Conservation (phyloP, 2,797 vertebrate species). For the Octomys mimax region DNA sequence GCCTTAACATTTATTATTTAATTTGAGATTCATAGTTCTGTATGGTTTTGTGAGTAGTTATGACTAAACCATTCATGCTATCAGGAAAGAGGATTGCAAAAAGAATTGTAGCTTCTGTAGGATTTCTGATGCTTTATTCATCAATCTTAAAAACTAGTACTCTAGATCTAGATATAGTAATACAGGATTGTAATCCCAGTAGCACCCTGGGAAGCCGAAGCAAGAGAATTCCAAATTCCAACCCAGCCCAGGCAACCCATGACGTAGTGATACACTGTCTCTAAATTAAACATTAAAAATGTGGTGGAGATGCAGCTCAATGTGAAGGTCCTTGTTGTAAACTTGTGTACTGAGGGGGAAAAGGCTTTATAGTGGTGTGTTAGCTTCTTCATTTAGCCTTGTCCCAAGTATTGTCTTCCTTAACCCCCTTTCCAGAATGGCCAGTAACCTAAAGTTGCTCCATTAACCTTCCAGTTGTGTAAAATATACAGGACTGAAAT, state of each 20-base stretch:
- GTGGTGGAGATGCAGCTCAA: neutral
- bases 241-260: neutral
- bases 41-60: neutral
- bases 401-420: neutral
- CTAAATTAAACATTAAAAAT: neutral
- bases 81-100: neutral
- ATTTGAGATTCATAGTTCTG: neutral
- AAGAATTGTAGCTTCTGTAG: neutral
- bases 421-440: neutral
- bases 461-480: neutral
- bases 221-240: neutral
- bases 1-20: neutral
- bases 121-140: neutral
- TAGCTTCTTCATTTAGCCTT: neutral
- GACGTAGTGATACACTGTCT: neutral
- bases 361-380: neutral
- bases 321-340: neutral
- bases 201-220: neutral
- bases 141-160: neutral
- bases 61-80: neutral
- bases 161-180: neutral
- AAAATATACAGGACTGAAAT: neutral
- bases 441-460: neutral
- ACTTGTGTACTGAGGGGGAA: neutral
- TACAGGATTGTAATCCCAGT: neutral